phyloP scores from a whole-genome alignment of 2,888 invertebrate species.

The Meiosimyza decipiens region DNA sequence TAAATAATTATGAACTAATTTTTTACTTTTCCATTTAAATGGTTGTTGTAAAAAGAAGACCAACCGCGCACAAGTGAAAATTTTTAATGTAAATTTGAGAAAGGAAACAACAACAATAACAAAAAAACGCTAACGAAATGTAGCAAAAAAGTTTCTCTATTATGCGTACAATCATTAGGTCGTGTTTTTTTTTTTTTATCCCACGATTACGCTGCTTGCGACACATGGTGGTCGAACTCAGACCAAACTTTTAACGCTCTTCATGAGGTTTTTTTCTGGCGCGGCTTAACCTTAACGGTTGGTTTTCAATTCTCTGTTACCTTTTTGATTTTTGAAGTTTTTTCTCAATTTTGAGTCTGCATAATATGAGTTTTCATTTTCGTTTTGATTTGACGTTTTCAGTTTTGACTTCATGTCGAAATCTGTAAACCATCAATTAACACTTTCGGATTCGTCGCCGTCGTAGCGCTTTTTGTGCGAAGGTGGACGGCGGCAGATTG shows the following conservation, averaged over 20 bases:
- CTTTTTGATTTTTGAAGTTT: no score
- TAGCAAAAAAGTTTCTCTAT: constrained; percentile 23
- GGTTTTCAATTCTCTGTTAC: no score
- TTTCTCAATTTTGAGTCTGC: no score
- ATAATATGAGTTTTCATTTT: no score
- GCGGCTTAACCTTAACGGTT: no score
- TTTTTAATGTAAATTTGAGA: constrained; percentile 14
- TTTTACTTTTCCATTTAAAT: not conserved
- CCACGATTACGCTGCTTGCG: constrained; percentile 11
- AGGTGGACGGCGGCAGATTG: constrained; percentile 14
- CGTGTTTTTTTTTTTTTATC: constrained; percentile 2
- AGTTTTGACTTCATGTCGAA: no score
- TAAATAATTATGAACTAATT: constrained; percentile 22
- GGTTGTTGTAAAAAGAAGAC: not conserved
- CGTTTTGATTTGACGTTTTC: no score
- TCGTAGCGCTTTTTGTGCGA: not conserved
- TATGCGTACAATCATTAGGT: constrained; percentile 10
- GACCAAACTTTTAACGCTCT: no score
- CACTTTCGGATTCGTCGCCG: no score
- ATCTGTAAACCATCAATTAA: no score
- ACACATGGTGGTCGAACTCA: not conserved
- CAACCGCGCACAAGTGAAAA: constrained; percentile 3
- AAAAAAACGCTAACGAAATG: not conserved
- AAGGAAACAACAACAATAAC: no score
- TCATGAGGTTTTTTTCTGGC: no score